phyloP scores from a whole-genome alignment of 2,888 invertebrate genomes.

The Archips xylosteana region DNA sequence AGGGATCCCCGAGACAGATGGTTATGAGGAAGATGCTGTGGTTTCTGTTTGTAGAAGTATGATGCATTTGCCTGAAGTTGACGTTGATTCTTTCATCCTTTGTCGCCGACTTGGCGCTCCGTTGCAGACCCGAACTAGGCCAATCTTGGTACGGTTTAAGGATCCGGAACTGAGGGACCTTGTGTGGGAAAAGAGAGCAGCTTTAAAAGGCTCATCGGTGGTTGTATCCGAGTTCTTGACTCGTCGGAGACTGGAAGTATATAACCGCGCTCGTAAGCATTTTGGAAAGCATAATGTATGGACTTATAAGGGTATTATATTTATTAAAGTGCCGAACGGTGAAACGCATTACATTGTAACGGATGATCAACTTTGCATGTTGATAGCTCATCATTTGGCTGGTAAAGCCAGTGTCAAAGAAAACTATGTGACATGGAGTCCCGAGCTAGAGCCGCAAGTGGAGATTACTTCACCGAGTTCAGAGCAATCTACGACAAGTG shows the following conservation, averaged over 20 bases:
- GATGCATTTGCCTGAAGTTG: background rate
- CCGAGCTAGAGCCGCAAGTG: background rate
- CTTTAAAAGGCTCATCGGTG: background rate
- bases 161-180: background rate
- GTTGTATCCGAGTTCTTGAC: background rate
- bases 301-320: conserved; percentile 1
- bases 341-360: background rate
- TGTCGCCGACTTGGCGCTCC: background rate
- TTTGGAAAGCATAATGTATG: conserved; percentile 1
- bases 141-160: conserved; percentile 1
- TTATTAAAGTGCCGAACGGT: background rate
- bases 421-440: background rate
- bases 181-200: background rate
- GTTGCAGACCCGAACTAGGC: background rate
- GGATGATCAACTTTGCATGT: background rate
- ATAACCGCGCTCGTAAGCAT: background rate
- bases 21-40: background rate
- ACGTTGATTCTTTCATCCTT: background rate
- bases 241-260: background rate
- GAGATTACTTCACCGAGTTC: background rate
- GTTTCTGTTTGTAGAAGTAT: background rate
- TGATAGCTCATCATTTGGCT: background rate
- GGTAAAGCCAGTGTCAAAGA: background rate
- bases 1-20: background rate
- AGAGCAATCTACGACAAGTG: background rate